Conservation (phyloP, 2,888 invertebrate species). For the Agrochola lychnidis region DNA sequence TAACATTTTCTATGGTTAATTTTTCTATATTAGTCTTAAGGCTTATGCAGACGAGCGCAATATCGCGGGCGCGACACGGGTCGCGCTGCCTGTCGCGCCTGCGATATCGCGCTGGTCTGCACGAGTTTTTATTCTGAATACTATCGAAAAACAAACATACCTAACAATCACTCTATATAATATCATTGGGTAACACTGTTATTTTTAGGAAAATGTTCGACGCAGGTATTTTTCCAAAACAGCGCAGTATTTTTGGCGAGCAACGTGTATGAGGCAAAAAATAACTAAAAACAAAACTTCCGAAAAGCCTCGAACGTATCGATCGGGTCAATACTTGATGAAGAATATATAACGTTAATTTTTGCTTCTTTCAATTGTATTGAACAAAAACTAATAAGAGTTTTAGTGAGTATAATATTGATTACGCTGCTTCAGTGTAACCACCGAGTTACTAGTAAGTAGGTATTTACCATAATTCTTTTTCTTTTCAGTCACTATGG, state of each 20-base stretch:
- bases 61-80: no score
- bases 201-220: background rate
- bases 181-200: background rate
- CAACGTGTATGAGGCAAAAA: background rate
- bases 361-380: background rate
- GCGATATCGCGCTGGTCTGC: no score
- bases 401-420: slow-evolving; percentile 36
- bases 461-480: background rate
- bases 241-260: background rate
- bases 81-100: no score
- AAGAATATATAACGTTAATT: no score
- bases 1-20: no score
- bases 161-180: background rate
- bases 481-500: slow-evolving; percentile 74
- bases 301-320: background rate
- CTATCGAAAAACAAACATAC: background rate
- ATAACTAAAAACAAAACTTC: no score
- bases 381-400: background rate
- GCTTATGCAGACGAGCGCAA: no score
- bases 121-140: background rate
- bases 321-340: background rate
- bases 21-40: background rate
- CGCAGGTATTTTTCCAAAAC: background rate
- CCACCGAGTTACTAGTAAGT: background rate
- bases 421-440: slow-evolving; percentile 46